A percentile compares a stretch with the other conserved stretches of the same genome.
These are phyloP conservation scores for Sesamia inferens DNA, from an alignment of 2,888 invertebrate species.

Conservation along the genomic window DNA sequence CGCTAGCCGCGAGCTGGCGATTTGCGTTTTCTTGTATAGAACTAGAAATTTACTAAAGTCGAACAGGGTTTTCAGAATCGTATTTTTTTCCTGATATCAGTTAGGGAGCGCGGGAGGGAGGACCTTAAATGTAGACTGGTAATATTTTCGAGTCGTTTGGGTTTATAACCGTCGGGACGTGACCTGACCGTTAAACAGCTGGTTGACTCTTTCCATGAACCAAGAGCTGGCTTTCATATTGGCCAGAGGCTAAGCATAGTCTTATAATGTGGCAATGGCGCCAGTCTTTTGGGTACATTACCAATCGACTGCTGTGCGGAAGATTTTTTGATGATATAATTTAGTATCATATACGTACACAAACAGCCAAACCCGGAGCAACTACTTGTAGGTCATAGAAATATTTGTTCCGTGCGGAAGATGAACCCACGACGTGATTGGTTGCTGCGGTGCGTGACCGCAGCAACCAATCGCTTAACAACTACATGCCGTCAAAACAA, in stretches of 20 bases:
- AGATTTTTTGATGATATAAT: background rate
- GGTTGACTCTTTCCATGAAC: background rate
- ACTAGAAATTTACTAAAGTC: constrained; percentile 36
- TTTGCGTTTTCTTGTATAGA: constrained; percentile 64
- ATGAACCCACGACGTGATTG: too few species aligned
- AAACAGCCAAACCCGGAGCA: too few species aligned
- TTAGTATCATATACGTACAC: background rate
- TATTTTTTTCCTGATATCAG: background rate
- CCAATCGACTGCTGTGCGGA: background rate
- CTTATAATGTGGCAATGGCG: too few species aligned
- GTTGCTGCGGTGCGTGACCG: too few species aligned
- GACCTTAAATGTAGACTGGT: background rate
- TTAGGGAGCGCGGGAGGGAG: too few species aligned
- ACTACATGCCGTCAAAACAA: background rate
- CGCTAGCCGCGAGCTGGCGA: constrained; percentile 78
- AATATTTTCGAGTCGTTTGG: background rate
- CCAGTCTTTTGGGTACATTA: background rate
- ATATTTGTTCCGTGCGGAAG: background rate
- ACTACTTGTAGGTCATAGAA: background rate
- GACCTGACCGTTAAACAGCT: too few species aligned
- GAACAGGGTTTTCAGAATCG: background rate
- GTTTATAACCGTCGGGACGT: background rate
- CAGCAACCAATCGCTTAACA: too few species aligned
- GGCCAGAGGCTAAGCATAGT: background rate
- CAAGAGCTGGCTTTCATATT: background rate